These are phyloP conservation scores for Lepus oiostolus DNA, from an alignment of 2,797 vertebrate species.

Conservation along the genomic window DNA sequence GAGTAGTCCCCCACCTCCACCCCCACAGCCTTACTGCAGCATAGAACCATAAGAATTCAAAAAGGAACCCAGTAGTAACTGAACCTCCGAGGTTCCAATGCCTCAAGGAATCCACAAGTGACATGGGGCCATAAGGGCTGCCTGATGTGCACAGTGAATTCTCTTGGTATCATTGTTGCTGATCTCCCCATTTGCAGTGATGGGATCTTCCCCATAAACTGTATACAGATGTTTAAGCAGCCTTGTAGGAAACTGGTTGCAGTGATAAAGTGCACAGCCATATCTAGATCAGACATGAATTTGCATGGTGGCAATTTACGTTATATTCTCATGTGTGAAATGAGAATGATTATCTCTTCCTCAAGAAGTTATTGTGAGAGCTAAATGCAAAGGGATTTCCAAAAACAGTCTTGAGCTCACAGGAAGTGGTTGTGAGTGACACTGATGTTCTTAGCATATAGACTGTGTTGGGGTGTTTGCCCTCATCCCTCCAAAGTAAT, in stretches of 20 bases:
- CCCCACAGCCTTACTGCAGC: neutral
- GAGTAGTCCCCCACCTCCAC: neutral
- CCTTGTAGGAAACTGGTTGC: neutral
- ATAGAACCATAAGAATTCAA: neutral
- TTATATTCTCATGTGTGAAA: neutral
- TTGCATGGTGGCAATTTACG: neutral
- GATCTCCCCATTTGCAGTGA: neutral
- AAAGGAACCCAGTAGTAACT: neutral
- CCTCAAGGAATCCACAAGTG: neutral
- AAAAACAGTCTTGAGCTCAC: neutral
- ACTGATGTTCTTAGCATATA: neutral
- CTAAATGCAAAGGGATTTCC: neutral
- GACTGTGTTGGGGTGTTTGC: neutral
- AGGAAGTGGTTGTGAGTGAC: neutral
- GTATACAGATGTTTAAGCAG: neutral
- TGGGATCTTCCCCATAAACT: neutral
- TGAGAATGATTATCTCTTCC: neutral
- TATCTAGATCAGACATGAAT: neutral
- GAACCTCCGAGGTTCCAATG: neutral
- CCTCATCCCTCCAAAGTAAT: neutral
- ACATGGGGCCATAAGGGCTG: neutral
- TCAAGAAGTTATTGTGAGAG: neutral
- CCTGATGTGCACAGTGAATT: neutral
- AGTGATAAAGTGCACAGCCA: neutral
- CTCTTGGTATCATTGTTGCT: neutral